A percentile compares a stretch with the other conserved stretches of the same genome.
Evolutionary conservation across 1,140 invertebrate genomes (phyloP).

Genomic region (Anadara kagoshimensis): DNA sequence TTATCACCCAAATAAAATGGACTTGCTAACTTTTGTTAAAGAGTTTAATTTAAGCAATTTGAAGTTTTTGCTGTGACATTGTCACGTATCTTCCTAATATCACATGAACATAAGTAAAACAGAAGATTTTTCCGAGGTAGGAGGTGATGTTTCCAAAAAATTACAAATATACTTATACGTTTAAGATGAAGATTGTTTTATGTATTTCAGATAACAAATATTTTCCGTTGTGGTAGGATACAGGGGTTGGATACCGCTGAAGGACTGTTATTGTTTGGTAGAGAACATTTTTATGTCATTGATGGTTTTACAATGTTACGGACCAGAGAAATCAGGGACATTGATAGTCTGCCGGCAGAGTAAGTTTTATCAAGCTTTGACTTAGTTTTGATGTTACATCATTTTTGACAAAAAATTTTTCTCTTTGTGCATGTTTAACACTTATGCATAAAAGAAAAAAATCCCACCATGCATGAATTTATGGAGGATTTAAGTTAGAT

Average conservation of each 20-base stretch:
- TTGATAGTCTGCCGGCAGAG: constrained; percentile 77
- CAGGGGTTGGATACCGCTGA: constrained; percentile 98
- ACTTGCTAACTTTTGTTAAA: no score
- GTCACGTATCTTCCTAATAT: no score
- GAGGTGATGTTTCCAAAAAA: no score
- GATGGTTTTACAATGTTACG: constrained; percentile 98
- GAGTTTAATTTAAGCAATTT: no score
- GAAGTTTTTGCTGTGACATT: no score
- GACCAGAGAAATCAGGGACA: constrained; percentile 90
- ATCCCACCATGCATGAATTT: no score
- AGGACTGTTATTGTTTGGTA: constrained; percentile 95
- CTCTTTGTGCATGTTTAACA: not conserved
- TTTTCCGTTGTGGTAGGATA: constrained; percentile 98
- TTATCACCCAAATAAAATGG: no score
- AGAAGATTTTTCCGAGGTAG: no score
- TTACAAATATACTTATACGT: not conserved
- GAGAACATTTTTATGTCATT: constrained; percentile 98
- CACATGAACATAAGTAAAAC: no score
- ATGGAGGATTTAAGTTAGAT: no score
- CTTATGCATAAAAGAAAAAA: no score
- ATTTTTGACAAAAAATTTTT: not conserved
- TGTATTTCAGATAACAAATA: constrained; percentile 85
- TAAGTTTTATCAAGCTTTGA: constrained; percentile 55
- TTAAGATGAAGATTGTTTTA: not conserved
- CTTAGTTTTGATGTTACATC: not conserved